Base-by-base conservation (phyloP, 2,113 vertebrate genomes). In the Gadus macrocephalus region DNA sequence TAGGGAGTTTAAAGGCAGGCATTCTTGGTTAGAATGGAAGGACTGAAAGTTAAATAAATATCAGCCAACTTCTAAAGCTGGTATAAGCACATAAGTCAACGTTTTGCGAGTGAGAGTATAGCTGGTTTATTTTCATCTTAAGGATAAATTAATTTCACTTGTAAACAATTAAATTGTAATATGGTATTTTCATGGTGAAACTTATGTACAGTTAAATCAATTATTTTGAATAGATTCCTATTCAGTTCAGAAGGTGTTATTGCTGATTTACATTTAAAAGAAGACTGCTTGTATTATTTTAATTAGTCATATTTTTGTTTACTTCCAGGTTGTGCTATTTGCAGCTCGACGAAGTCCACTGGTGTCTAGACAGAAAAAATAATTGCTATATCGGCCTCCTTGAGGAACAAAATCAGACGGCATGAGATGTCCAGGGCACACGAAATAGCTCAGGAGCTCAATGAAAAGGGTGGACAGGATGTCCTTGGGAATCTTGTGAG, bases 241-340 rank as follows among this genome's bases (percentile, higher is more conserved):
- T 28, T 16, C 17, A 38, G 14, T 64, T 64, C 31, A 38, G 61
- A 22, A 62, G 66, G 3, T 56, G 53, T 4, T 55, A 22, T 25
- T 53, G 42, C 62, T 35, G 17, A 27, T 62, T 2, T 64, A 64
- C 8, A 64, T 16, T 38, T 16, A 64, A 64, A 61, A 61, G n/a
- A 60, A 17, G 58, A 60, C 58, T 6, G 2, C 62, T 14, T 27
- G 62, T 58, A 58, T 68, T 20, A 31, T 60, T n/a, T n/a, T n/a
- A 3, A 31, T 69, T 59, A 69, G 55, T 59, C 16, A 59, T 60
- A 16, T 3, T 60, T 69, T 60, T 69, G 25, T 69, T 59, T 69
- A 69, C 67, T 60, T 69, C 56, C 67, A 69, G 67, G 67, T 69
- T 60, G 55, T 59, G 67, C 67, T 28, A 1, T 69, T 16, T 69